Base-by-base conservation (phyloP, 2,113 vertebrate genomes). In the Poeciliopsis prolifica region DNA sequence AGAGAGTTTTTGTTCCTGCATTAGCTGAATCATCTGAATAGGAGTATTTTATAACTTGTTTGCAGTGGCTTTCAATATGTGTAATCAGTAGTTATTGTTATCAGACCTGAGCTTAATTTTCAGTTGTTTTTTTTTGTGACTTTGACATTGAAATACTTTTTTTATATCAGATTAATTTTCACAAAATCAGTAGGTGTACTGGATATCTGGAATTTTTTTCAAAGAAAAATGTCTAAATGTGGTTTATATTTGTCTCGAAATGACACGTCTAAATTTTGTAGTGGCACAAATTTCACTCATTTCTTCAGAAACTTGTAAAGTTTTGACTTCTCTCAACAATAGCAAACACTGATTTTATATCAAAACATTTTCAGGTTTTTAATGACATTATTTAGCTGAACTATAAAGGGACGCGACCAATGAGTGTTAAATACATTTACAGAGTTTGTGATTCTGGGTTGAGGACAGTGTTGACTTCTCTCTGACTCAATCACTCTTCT, bases 391-490 rank as follows among this genome's bases (percentile, higher is more conserved):
- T 64, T 85, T 83, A 86, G 76, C 80, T 78, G 76, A 88, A 70
- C 60, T 84, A 81, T 73, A 87, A 74, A 28, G 61, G 64, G 78
- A 68, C 35, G 63, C 66, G 65, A 78, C 71, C 77, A 74, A 80
- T 70, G 64, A 82, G 87, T 87, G 81, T 86, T 80, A 66, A 76
- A 85, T 67, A 67, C 66, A 81, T 85, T 79, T 65, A 86, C 85
- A 82, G 85, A 48, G 80, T 81, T 81, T 88, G 85, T 87, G 81
- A 86, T 90, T 74, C 84, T 87, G 87, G 83, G 51, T 58, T 58
- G 51, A 58, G 87, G 89, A 91, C 82, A 80, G 82, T 87, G 84
- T 87, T 76, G 70, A 74, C 58, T 75, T 88, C 91, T 94, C 92
- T 85, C 86, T 87, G 86, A 79, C 76, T 90, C 74, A 87, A 66